These are phyloP conservation scores for Zelostemma sp. DNA, from an alignment of 1,140 invertebrate species.

Conservation along the genomic window DNA sequence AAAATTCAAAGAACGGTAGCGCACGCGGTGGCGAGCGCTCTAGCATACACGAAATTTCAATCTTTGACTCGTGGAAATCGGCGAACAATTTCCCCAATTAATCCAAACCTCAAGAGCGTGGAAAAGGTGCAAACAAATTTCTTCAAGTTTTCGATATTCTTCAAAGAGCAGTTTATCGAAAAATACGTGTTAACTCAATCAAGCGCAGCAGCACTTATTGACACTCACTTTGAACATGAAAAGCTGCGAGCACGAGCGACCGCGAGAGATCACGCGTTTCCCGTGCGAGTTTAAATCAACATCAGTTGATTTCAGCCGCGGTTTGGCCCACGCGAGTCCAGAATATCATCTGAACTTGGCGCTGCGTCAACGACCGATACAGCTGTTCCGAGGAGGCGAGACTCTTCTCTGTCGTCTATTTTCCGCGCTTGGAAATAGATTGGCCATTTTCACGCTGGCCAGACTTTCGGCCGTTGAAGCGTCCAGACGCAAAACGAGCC, in stretches of 20 bases:
- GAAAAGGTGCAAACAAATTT: neutral
- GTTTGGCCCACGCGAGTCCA: conserved; percentile 27
- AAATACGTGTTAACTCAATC: neutral
- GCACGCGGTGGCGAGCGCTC: too few relatives aligned
- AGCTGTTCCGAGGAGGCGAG: conserved; percentile 24
- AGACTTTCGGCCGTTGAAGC: too few relatives aligned
- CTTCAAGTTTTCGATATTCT: neutral
- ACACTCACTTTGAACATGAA: neutral
- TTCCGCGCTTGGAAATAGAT: conserved; percentile 38
- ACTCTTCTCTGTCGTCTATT: conserved; percentile 26
- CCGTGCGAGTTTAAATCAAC: neutral
- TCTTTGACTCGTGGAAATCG: too few relatives aligned
- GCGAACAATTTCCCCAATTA: too few relatives aligned
- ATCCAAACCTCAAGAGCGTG: too few relatives aligned
- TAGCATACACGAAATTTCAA: too few relatives aligned
- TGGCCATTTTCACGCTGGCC: too few relatives aligned
- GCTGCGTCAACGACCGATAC: conserved; percentile 40
- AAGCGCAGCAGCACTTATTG: neutral
- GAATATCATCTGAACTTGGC: conserved; percentile 11
- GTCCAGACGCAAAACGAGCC: too few relatives aligned
- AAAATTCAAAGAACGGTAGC: conserved; percentile 28
- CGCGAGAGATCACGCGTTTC: conserved; percentile 1
- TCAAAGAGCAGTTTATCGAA: neutral
- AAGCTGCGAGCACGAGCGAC: neutral
- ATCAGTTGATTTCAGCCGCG: conserved; percentile 9